Conservation (phyloP, 2,888 invertebrate genomes). For the Syrista parreyssii region DNA sequence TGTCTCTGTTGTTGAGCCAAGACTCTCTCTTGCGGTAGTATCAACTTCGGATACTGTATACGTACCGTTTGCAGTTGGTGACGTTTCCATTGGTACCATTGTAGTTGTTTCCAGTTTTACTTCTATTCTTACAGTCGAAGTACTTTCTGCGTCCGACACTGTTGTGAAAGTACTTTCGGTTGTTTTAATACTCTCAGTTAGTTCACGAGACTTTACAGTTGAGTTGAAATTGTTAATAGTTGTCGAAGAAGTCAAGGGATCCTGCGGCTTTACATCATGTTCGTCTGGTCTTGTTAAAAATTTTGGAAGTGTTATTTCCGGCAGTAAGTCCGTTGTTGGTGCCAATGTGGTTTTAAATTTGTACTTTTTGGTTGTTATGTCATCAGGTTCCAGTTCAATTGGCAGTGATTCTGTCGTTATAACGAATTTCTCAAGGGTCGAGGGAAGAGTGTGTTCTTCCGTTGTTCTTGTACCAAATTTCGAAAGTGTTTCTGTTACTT, state of each 20-base stretch:
- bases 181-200: background rate
- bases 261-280: background rate
- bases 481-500: background rate
- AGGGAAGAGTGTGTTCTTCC: background rate
- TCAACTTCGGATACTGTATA: no score
- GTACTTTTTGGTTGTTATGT: conserved; percentile 16
- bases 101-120: no score
- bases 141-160: background rate
- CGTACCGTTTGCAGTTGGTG: no score
- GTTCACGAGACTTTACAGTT: background rate
- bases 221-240: background rate
- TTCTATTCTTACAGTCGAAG: background rate
- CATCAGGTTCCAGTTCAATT: conserved; percentile 7
- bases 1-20: no score
- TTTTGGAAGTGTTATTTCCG: conserved; percentile 23
- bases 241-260: background rate
- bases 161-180: background rate
- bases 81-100: no score
- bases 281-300: conserved; percentile 11
- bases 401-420: background rate
- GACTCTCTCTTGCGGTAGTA: no score
- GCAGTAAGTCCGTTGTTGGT: conserved; percentile 14
- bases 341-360: conserved; percentile 2
- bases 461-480: conserved; percentile 18
- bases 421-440: background rate